A percentile compares a stretch with the other conserved stretches of the same genome.
Conservation (phyloP, 2,797 vertebrate species). For the Macrochelys suwanniensis region DNA sequence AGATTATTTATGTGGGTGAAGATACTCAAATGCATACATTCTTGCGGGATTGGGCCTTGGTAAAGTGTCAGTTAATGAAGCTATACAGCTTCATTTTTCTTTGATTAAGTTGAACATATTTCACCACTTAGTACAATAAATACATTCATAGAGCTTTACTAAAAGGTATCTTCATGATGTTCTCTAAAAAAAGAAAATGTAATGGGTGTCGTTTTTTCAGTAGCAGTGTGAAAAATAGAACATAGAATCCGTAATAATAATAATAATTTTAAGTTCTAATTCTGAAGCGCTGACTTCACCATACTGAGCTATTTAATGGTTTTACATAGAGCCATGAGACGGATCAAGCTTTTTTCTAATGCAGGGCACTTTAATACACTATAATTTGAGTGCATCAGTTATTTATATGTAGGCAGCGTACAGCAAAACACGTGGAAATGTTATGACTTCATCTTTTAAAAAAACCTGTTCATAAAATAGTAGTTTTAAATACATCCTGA, state of each 20-base stretch:
- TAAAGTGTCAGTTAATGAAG: slow-evolving; percentile 46
- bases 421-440: not conserved
- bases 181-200: slow-evolving; percentile 31
- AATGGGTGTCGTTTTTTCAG: slow-evolving; percentile 14
- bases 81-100: not conserved
- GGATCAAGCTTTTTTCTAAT: not conserved
- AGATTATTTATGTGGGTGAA: slow-evolving; percentile 42
- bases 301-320: slow-evolving; percentile 26
- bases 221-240: slow-evolving; percentile 18
- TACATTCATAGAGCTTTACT: slow-evolving; percentile 39
- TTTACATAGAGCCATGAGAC: slow-evolving; percentile 39
- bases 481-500: not conserved
- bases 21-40: slow-evolving; percentile 8
- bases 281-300: slow-evolving; percentile 61
- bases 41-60: slow-evolving; percentile 10
- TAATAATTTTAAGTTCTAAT: slow-evolving; percentile 49
- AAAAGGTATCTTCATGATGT: slow-evolving; percentile 50
- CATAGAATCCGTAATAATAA: slow-evolving; percentile 53
- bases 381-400: not conserved
- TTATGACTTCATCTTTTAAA: slow-evolving; percentile 8
- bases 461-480: slow-evolving; percentile 4
- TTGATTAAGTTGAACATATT: not conserved
- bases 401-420: slow-evolving; percentile 8
- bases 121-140: not conserved
- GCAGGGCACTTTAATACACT: not conserved